Base-by-base conservation (phyloP, 2,113 vertebrate genomes). In the Tretioscincus oriximinensis region DNA sequence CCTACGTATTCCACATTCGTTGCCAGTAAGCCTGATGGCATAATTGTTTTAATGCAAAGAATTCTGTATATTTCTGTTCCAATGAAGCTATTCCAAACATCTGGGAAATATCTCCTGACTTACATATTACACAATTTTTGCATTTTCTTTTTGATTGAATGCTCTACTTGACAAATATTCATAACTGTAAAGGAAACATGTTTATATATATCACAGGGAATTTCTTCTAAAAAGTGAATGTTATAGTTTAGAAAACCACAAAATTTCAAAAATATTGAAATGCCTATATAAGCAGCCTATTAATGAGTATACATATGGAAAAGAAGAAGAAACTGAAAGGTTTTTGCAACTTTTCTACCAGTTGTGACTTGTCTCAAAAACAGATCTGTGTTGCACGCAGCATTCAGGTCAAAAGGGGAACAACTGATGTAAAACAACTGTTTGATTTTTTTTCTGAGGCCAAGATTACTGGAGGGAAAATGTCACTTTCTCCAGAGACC, bases 381-480 rank as follows among this genome's bases (percentile, higher is more conserved):
- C n/a, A 75, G 81, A 78, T 51, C 76, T 90, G 88, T 88, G 91
- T 88, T 84, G 80, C 7, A 77, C 74, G 49, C 21, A 41, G 71
- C 29, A 82, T 67, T 65, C 73, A 87, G 74, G 58, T 71, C 84
- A 92, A 89, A 91, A 61, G 90, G 64, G 64, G 76, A 86, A 79
- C 1, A 58, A 24, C 74, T n/a, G 10, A 86, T 60, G 47, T 47
- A 85, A 88, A 60, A 2, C 29, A 86, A 24, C 1, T 86, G 65
- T 80, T 84, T 82, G 63, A 83, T 49, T 86, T 86, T 63, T n/a
- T 41, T 63, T 84, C 29, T 0, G 63, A 51, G 73, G 70, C 45
- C 61, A 83, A 64, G 79, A 88, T 72, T 49, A 81, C 9, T n/a
- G 75, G 73, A 18, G 0, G 1, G 35, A 1, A 77, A 80, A 77